Base-by-base conservation (phyloP, 1,140 invertebrate species). In the Drosophila lowei region DNA sequence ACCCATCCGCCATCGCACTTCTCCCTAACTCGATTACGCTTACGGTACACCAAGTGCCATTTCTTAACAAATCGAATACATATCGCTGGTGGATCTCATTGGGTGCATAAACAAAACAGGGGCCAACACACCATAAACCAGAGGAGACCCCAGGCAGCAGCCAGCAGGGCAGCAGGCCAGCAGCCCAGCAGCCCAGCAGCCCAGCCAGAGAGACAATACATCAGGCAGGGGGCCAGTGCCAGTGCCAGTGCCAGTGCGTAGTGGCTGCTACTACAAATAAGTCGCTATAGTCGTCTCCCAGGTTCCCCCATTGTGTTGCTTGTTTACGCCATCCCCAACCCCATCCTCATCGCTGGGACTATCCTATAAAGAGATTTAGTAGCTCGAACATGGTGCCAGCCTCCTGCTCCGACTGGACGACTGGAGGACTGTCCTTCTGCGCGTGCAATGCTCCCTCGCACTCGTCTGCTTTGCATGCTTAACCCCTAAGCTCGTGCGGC, bases 331-430 rank as follows among this genome's bases (percentile, higher is more conserved):
- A 75, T 77, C 65, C 55, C 58, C 30, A 30, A 30, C 30, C 30
- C 30, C 30, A 13, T 38, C 8, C 11, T 13, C 34, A 5, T 13
- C 34, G 34, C 4, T 38, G 46, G 23, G 49, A 54, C 42, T 55
- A 56, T 18, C 52, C 73, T 72, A 83, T 86, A 83, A 88, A 86
- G 84, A 88, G 83, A 86, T 86, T 86, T 86, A 88, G 66, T 86
- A 72, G 83, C 83, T 88, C 61, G 72, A 23, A 53, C 44, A 56
- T 63, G 61, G 62, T 68, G 23, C 64, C 66, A 80, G 77, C 49
- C 47, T 56, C 58, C 63, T 61, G 67, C 61, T 49, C 43, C 50
- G 28, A 38, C 68, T 30, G 30, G 30, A 9, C 3, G 58, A 13
- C 28, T 1, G 38, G 60, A 18, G 55, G 53, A 28, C 58, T 76